These are phyloP conservation scores for Andricus quercusramuli DNA, from an alignment of 2,888 invertebrate genomes.

Conservation along the genomic window DNA sequence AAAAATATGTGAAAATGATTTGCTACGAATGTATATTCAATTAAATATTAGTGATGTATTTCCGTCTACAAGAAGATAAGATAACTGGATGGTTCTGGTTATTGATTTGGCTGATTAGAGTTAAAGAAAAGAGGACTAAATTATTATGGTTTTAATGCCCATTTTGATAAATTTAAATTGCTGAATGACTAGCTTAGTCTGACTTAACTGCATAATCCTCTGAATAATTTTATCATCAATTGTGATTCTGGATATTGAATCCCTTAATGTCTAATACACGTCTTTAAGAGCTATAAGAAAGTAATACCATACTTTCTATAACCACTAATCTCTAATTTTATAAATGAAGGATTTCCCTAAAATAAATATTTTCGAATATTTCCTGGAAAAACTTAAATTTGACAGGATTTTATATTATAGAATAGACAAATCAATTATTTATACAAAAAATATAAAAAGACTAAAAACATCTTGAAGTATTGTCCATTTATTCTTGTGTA, in stretches of 20 bases:
- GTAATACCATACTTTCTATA: not conserved
- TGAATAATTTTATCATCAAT: not conserved
- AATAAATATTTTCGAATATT: too few species aligned
- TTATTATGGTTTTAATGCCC: not conserved
- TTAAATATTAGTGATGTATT: not conserved
- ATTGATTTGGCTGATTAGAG: not conserved
- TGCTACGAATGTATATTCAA: not conserved
- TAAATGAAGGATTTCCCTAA: not conserved
- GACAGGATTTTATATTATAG: too few species aligned
- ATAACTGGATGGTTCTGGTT: not conserved
- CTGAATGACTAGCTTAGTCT: not conserved
- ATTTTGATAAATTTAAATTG: not conserved
- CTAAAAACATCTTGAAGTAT: too few species aligned
- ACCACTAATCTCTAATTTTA: not conserved
- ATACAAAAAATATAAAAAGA: too few species aligned
- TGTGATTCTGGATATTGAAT: not conserved
- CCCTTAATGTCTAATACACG: not conserved
- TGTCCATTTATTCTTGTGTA: too few species aligned
- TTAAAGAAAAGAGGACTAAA: not conserved
- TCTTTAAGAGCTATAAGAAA: not conserved
- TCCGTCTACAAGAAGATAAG: not conserved
- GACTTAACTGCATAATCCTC: not conserved
- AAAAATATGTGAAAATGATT: not conserved
- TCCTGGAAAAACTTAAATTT: too few species aligned
- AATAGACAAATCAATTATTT: too few species aligned